A percentile compares a stretch with the other conserved stretches of the same genome.
Evolutionary conservation across 2,888 invertebrate species (phyloP).

Genomic region (Pteria penguin): DNA sequence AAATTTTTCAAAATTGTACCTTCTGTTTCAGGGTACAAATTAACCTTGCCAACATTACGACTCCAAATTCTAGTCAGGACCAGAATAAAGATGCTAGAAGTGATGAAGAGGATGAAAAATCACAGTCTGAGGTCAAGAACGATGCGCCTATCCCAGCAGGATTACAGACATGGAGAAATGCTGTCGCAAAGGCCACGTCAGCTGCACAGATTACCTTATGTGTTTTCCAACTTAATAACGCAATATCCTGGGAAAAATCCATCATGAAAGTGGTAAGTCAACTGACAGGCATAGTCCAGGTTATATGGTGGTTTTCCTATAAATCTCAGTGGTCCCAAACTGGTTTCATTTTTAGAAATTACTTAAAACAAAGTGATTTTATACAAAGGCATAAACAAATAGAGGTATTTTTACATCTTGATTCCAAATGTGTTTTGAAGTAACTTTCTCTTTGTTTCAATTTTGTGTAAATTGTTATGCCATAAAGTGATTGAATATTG

Average conservation of each 20-base stretch:
- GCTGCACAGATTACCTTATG: constrained; percentile 95
- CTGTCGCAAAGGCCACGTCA: constrained; percentile 90
- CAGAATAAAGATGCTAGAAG: constrained; percentile 41
- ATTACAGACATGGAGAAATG: constrained; percentile 89
- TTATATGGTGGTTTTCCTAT: too few relatives aligned
- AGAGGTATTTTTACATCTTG: too few relatives aligned
- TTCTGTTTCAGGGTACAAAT: constrained; percentile 66
- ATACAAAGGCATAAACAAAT: too few relatives aligned
- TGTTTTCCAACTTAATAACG: constrained; percentile 91
- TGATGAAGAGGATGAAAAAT: constrained; percentile 52
- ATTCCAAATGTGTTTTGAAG: too few relatives aligned
- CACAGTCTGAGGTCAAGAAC: constrained; percentile 27
- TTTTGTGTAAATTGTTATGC: too few relatives aligned
- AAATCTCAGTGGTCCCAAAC: too few relatives aligned
- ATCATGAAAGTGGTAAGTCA: constrained; percentile 97
- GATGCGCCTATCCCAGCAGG: constrained; percentile 85
- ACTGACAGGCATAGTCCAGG: background rate
- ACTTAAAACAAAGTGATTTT: too few relatives aligned
- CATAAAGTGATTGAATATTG: too few relatives aligned
- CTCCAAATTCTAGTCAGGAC: constrained; percentile 30
- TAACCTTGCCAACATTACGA: constrained; percentile 66
- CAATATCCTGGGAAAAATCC: constrained; percentile 99
- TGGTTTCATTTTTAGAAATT: too few relatives aligned
- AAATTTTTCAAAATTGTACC: background rate
- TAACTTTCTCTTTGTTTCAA: too few relatives aligned